A percentile compares a stretch with the other conserved stretches of the same genome.
Evolutionary conservation across 2,797 vertebrate species (phyloP).

Genomic region (Rhynchonycteris naso): DNA sequence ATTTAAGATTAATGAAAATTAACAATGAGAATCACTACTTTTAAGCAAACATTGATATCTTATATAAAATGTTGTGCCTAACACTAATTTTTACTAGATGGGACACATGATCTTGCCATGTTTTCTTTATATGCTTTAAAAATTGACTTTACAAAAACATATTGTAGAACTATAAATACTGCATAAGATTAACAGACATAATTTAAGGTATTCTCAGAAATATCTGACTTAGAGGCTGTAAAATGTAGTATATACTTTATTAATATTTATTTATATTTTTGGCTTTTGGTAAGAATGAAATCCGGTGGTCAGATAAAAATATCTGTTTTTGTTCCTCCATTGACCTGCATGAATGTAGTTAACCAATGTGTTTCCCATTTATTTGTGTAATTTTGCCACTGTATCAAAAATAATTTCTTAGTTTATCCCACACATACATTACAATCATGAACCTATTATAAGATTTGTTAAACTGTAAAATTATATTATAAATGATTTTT

Average conservation of each 20-base stretch:
- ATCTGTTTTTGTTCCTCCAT: not conserved
- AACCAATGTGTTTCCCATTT: not conserved
- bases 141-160: not conserved
- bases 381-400: not conserved
- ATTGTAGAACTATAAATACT: not conserved
- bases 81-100: not conserved
- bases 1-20: not conserved
- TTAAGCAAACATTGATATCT: not conserved
- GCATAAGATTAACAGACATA: not conserved
- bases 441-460: not conserved
- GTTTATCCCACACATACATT: not conserved
- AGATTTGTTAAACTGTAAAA: not conserved
- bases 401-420: not conserved
- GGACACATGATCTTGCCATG: not conserved
- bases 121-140: conserved; percentile 24
- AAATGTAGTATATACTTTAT: not conserved
- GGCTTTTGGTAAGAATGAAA: not conserved
- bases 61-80: not conserved
- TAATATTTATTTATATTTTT: not conserved
- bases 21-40: not conserved
- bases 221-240: not conserved
- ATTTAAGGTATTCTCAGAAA: not conserved
- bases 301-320: not conserved
- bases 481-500: not conserved
- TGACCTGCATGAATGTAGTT: not conserved